A percentile compares a stretch with the other conserved stretches of the same genome.
phyloP scores from a whole-genome alignment of 1,140 invertebrate species.

The Apis laboriosa region DNA sequence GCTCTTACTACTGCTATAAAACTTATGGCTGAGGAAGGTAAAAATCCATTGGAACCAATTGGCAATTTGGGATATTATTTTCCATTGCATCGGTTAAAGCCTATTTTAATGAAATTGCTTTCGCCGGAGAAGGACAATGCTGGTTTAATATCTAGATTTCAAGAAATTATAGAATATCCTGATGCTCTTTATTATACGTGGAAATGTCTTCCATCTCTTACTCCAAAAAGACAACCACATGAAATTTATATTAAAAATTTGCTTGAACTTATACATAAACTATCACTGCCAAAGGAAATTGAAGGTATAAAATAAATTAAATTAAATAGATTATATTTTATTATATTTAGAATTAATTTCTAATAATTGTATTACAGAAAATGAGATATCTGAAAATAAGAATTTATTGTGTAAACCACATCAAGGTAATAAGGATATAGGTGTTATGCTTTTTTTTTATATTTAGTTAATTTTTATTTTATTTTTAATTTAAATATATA shows the following conservation, averaged over 20 bases:
- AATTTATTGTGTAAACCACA: conserved; percentile 71
- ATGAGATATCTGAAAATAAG: conserved; percentile 57
- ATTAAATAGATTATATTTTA: neutral
- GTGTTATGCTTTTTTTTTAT: conserved; percentile 3
- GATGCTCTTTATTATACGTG: conserved; percentile 85
- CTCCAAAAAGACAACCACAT: conserved; percentile 82
- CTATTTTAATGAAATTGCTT: conserved; percentile 83
- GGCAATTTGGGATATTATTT: conserved; percentile 81
- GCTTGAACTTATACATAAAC: conserved; percentile 85
- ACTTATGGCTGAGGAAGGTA: conserved; percentile 85
- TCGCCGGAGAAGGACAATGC: conserved; percentile 80
- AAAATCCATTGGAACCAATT: conserved; percentile 81
- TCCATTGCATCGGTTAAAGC: conserved; percentile 83
- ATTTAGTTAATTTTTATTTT: conserved; percentile 3
- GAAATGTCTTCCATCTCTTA: conserved; percentile 82
- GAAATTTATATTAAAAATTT: conserved; percentile 87
- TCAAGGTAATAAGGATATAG: conserved; percentile 56
- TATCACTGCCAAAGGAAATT: conserved; percentile 81
- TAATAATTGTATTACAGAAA: conserved; percentile 55
- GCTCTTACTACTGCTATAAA: conserved; percentile 86
- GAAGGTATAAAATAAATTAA: conserved; percentile 58
- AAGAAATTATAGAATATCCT: conserved; percentile 84
- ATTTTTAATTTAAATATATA: neutral
- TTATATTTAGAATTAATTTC: neutral
- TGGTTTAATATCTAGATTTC: conserved; percentile 82